Evolutionary conservation across 2,113 vertebrate genomes (phyloP).

Genomic region (Pteronura brasiliensis): DNA sequence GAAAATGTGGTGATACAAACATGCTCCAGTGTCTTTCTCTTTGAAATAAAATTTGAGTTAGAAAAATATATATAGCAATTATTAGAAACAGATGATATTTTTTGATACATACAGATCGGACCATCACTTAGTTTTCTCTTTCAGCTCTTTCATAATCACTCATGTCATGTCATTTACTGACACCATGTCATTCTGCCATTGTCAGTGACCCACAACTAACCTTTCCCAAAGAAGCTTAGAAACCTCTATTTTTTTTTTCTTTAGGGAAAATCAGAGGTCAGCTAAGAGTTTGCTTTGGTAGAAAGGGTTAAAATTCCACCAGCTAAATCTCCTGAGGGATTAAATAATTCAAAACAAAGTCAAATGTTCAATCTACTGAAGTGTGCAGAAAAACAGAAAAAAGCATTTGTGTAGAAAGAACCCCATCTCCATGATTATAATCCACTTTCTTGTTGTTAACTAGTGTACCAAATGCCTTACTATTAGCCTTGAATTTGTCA

Average conservation of each 20-base stretch:
- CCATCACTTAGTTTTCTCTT: slow-evolving; percentile 69
- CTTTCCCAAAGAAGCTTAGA: slow-evolving; percentile 71
- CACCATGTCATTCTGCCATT: slow-evolving; percentile 69
- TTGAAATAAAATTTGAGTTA: slow-evolving; percentile 67
- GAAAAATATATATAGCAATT: slow-evolving; percentile 16
- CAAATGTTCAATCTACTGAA: slow-evolving; percentile 14
- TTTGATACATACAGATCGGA: slow-evolving; percentile 64
- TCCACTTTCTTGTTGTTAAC: background rate
- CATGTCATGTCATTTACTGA: slow-evolving; percentile 70
- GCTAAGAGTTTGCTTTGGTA: background rate
- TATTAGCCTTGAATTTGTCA: background rate
- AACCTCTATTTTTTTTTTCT: slow-evolving; percentile 63
- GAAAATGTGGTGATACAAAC: background rate
- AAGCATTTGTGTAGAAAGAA: background rate
- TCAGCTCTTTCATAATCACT: slow-evolving; percentile 72
- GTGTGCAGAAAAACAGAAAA: background rate
- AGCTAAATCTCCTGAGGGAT: background rate
- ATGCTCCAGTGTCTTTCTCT: background rate
- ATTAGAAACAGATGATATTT: slow-evolving; percentile 74
- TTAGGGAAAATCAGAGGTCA: slow-evolving; percentile 29
- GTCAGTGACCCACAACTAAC: slow-evolving; percentile 69
- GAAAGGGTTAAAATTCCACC: slow-evolving; percentile 70
- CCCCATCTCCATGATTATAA: background rate
- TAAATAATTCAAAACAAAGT: slow-evolving; percentile 55
- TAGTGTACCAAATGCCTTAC: background rate